Conservation (phyloP, 1,140 invertebrate genomes). For the Leptoteleia sp. region DNA sequence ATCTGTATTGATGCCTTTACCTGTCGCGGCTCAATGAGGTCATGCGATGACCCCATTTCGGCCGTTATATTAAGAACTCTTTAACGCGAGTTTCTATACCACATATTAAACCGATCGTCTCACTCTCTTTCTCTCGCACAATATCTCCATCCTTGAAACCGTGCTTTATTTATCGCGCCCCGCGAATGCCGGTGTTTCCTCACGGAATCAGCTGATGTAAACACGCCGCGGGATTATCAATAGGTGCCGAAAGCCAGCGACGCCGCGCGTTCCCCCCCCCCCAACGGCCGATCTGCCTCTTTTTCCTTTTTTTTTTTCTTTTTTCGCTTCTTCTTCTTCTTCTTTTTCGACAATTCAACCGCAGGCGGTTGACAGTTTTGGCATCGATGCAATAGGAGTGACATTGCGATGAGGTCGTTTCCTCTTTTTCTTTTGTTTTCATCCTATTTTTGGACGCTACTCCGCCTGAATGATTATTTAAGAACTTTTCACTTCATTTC, state of each 20-base stretch:
- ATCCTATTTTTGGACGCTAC: slow-evolving; percentile 27
- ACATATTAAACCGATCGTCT: slow-evolving; percentile 10
- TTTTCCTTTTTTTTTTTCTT: too few relatives aligned
- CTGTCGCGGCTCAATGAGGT: slow-evolving; percentile 49
- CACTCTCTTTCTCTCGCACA: neutral
- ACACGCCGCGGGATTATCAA: neutral
- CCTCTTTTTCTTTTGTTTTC: slow-evolving; percentile 46
- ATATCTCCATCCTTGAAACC: neutral
- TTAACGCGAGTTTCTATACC: slow-evolving; percentile 17
- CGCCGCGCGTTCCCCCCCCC: neutral
- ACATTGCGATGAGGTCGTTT: slow-evolving; percentile 54
- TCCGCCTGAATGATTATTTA: neutral
- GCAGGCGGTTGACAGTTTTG: slow-evolving; percentile 19
- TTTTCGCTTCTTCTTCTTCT: too few relatives aligned
- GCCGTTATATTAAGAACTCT: slow-evolving; percentile 69
- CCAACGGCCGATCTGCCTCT: too few relatives aligned
- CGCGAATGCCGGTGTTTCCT: too few relatives aligned
- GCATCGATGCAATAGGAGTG: slow-evolving; percentile 26
- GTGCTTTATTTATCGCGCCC: too few relatives aligned
- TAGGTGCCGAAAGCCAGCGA: neutral
- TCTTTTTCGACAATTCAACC: slow-evolving; percentile 4
- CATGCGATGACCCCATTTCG: slow-evolving; percentile 65
- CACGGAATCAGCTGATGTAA: neutral
- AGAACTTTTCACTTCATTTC: slow-evolving; percentile 7
- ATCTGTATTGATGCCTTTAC: slow-evolving; percentile 16